Conservation (phyloP, 2,113 vertebrate species). For the Hassar affinis region DNA sequence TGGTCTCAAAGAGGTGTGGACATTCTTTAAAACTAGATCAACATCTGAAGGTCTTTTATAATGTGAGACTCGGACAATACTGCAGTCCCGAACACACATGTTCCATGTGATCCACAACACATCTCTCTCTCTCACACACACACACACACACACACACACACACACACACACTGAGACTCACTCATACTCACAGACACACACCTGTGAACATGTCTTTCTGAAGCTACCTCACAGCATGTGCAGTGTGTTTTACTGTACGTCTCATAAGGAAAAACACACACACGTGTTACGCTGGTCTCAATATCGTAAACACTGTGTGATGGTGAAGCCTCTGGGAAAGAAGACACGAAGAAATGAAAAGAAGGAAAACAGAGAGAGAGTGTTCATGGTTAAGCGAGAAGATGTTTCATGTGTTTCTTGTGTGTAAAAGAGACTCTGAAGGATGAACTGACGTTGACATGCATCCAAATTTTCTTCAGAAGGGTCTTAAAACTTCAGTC, state of each 20-base stretch:
- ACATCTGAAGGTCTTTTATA: constrained; percentile 68
- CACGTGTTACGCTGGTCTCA: not conserved
- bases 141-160: constrained; percentile 27
- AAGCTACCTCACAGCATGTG: not conserved
- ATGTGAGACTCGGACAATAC: constrained; percentile 55
- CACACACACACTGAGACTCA: constrained; percentile 14
- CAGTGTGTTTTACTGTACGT: not conserved
- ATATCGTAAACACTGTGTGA: not conserved
- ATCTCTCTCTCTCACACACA: not conserved
- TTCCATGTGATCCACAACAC: constrained; percentile 26
- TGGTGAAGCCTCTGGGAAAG: too few species aligned
- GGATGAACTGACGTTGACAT: too few species aligned
- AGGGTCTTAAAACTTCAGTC: too few species aligned
- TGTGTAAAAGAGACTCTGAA: not conserved
- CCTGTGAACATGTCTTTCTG: constrained; percentile 32
- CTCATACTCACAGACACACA: not conserved
- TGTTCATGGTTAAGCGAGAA: not conserved
- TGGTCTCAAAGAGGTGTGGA: constrained; percentile 65
- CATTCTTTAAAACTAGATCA: constrained; percentile 73
- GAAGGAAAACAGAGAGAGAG: not conserved
- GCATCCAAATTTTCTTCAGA: too few species aligned
- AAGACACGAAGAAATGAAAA: not conserved
- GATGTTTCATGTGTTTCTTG: not conserved
- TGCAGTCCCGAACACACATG: constrained; percentile 58
- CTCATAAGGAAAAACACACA: constrained; percentile 14